Percentiles rank a stretch among this genome's conserved stretches.
Conservation (phyloP, 2,113 vertebrate species). For the Elgaria multicarinata region DNA sequence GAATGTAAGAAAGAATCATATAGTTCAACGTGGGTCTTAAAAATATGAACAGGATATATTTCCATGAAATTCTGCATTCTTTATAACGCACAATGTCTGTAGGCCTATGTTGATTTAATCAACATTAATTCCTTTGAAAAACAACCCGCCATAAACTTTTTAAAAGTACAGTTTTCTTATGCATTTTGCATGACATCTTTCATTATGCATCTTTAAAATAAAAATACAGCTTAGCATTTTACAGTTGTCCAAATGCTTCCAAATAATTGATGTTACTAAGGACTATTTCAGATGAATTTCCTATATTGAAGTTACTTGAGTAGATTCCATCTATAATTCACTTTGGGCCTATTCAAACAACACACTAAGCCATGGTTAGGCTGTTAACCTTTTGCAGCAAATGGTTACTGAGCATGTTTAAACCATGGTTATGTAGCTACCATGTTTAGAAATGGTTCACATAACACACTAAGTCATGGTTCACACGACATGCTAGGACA, state of each 20-base stretch:
- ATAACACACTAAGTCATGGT: too few species aligned
- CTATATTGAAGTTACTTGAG: neutral
- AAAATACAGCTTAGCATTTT: constrained; percentile 7
- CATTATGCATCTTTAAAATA: neutral
- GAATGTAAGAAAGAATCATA: neutral
- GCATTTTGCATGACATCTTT: constrained; percentile 14
- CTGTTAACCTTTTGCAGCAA: too few species aligned
- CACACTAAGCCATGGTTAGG: too few species aligned
- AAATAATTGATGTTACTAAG: constrained; percentile 41
- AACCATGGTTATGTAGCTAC: too few species aligned
- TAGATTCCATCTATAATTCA: neutral
- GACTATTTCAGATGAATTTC: constrained; percentile 18
- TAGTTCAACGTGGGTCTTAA: neutral
- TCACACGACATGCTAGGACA: too few species aligned
- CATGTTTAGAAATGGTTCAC: too few species aligned
- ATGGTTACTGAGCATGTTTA: too few species aligned
- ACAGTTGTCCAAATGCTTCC: constrained; percentile 23
- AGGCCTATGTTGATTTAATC: neutral
- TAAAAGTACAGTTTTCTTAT: constrained; percentile 26
- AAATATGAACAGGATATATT: neutral
- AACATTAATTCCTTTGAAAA: neutral
- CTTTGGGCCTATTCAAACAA: too few species aligned
- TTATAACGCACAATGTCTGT: neutral
- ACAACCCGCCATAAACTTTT: neutral
- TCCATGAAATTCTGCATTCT: constrained; percentile 15